phyloP scores from a whole-genome alignment of 2,113 vertebrate genomes.

The Empidonax alnorum region DNA sequence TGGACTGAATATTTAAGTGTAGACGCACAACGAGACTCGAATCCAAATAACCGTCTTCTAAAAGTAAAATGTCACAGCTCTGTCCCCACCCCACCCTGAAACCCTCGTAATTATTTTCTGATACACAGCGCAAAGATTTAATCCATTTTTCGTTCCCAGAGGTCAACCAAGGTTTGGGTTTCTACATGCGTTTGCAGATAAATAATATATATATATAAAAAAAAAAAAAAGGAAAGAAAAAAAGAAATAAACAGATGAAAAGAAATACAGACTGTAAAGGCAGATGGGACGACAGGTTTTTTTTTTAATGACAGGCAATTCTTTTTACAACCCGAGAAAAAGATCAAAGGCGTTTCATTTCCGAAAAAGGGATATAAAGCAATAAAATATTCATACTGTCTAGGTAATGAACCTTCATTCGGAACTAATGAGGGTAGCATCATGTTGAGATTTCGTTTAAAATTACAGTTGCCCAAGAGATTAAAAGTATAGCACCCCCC shows the following conservation, averaged over 20 bases:
- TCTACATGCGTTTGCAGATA: neutral
- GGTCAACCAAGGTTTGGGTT: slow-evolving; percentile 21
- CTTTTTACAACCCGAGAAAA: slow-evolving; percentile 83
- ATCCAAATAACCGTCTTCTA: neutral
- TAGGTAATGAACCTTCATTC: slow-evolving; percentile 64
- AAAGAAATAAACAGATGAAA: slow-evolving; percentile 67
- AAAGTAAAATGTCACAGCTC: neutral
- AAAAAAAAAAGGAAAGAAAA: slow-evolving; percentile 14
- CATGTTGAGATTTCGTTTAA: slow-evolving; percentile 60
- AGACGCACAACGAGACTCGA: neutral
- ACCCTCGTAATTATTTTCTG: neutral
- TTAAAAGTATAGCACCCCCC: neutral
- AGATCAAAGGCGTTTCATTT: slow-evolving; percentile 81
- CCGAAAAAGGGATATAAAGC: slow-evolving; percentile 79
- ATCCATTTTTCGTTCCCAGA: neutral
- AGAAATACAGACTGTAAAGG: slow-evolving; percentile 74
- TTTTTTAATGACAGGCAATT: slow-evolving; percentile 80
- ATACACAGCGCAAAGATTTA: neutral
- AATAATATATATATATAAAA: neutral
- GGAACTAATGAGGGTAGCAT: slow-evolving; percentile 67
- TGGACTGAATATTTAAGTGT: rapidly evolving
- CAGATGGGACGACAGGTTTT: slow-evolving; percentile 72
- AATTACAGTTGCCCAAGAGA: slow-evolving; percentile 49
- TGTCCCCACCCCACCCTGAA: neutral
- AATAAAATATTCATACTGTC: slow-evolving; percentile 83